Evolutionary conservation across 35 echinoderm and acorn worm species (phyloP), one percentile per base, ranked within the genome.

Genomic region (Lytechinus variegatus): DNA sequence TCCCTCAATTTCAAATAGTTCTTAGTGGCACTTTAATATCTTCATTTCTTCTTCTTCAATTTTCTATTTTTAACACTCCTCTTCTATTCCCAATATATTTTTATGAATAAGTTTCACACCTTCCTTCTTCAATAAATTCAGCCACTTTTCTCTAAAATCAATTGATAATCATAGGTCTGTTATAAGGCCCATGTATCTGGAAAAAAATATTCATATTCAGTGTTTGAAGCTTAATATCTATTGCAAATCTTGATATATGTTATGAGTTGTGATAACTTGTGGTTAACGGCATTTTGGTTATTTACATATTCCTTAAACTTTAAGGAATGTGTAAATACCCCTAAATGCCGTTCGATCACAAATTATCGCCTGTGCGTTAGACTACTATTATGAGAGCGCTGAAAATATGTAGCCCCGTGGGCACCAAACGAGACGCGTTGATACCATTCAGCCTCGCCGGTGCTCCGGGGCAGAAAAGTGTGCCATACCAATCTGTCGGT

Each of bases 391-490:
- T 21, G 61, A n/a, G 66, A 79, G 66, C 66, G 66, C 33, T 44
- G 66, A 4, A 79, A 79, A 19, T 79, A 79, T 79, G 16, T 79
- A 19, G 66, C 66, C 33, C 66, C 66, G 66, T 79, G 66, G 66
- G 66, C 66, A 79, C 66, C 19, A 79, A 24, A 79, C 66, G 66
- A 79, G 66, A 79, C 66, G 66, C 66, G 66, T 79, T 79, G 66
- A 79, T 79, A 16, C 66, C 16, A 19, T 24, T 79, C 4, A 79
- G 16, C 66, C 66, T 7, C 19, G 66, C 66, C 66, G 66, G 19
- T 79, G 66, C 66, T 79, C 21, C 66, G 66, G 66, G 66, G 66
- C 66, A 79, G 66, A 79, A 79, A 79, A 79, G 66, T 79, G 66
- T 79, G 66, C 19, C 66, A 79, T 79, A 19, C 66, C 66, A 79